Percentiles rank a stretch among this genome's conserved stretches.
These are phyloP conservation scores for Drosophila trichaetosa DNA, from an alignment of 2,888 invertebrate species.

Conservation along the genomic window DNA sequence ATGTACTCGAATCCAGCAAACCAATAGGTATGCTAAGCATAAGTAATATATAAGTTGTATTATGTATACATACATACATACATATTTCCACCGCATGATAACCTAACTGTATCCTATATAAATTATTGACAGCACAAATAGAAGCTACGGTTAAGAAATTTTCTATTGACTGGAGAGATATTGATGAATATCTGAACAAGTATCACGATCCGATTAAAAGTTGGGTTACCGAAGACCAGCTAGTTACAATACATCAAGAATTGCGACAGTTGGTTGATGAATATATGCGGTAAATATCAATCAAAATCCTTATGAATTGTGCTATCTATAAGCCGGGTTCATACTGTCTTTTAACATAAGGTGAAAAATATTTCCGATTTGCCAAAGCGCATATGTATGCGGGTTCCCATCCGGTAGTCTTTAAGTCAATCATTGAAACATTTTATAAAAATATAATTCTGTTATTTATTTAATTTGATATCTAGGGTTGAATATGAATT, in stretches of 20 bases:
- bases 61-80: not conserved
- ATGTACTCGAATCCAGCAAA: conserved; percentile 64
- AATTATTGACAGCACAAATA: conserved; percentile 60
- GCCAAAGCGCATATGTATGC: not conserved
- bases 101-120: not conserved
- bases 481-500: conserved; percentile 83
- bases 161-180: conserved; percentile 79
- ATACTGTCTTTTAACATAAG: not conserved
- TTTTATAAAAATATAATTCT: not conserved
- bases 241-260: conserved; percentile 86
- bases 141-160: conserved; percentile 76
- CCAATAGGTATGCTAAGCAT: conserved; percentile 67
- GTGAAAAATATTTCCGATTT: not conserved
- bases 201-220: conserved; percentile 79
- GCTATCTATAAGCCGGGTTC: not conserved
- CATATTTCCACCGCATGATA: not conserved
- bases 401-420: not conserved
- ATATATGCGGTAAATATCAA: conserved; percentile 81
- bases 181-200: conserved; percentile 83
- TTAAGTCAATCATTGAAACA: not conserved
- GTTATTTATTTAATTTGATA: not conserved
- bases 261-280: conserved; percentile 86
- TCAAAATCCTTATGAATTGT: too few relatives aligned
- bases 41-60: not conserved
- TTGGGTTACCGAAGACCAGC: conserved; percentile 85